phyloP scores from a whole-genome alignment of 2,888 invertebrate species.

The Brenthis hecate region DNA sequence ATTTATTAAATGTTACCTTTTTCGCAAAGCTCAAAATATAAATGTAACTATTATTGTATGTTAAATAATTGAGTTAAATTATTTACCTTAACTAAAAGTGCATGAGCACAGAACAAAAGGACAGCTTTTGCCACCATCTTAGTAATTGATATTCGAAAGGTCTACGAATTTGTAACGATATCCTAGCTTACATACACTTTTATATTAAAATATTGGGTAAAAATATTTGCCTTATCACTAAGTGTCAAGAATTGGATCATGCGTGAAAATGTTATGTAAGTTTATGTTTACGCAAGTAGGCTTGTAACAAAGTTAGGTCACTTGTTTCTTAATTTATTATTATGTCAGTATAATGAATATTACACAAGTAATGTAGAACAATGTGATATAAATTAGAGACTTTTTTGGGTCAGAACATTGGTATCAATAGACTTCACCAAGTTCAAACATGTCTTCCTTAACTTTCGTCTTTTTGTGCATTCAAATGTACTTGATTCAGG shows the following conservation, averaged over 20 bases:
- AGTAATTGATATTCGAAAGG: background rate
- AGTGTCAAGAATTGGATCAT: background rate
- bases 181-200: background rate
- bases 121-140: conserved; percentile 35
- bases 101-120: conserved; percentile 41
- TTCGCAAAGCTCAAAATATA: no score
- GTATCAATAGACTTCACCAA: background rate
- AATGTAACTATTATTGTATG: no score
- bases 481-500: conserved; percentile 56
- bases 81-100: conserved; percentile 41
- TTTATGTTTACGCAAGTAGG: background rate
- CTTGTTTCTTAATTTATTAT: conserved; percentile 11
- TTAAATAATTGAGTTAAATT: background rate
- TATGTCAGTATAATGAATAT: background rate
- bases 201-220: background rate
- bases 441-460: conserved; percentile 45
- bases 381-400: conserved; percentile 9
- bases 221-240: background rate
- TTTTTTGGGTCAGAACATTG: background rate
- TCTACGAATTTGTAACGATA: background rate
- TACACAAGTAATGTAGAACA: background rate
- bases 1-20: background rate
- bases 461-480: conserved; percentile 49
- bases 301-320: conserved; percentile 10
- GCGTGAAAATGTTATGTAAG: background rate